phyloP scores from a whole-genome alignment of 2,888 invertebrate species.

The Trichopoda pennipes region DNA sequence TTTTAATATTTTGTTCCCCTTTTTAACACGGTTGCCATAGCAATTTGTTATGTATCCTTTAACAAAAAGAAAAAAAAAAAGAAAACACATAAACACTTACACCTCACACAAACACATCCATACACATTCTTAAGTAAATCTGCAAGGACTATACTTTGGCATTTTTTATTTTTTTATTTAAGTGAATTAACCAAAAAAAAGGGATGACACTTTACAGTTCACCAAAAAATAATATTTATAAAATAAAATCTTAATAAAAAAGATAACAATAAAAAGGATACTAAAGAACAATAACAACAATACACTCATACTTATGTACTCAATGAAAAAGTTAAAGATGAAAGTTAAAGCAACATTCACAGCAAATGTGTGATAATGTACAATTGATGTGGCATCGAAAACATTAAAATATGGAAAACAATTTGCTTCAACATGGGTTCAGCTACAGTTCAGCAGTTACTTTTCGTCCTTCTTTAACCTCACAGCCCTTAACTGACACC shows the following conservation, averaged over 20 bases:
- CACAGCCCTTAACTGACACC: too few relatives aligned
- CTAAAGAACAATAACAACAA: slow-evolving; percentile 42
- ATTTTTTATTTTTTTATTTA: slow-evolving; percentile 27
- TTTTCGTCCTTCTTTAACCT: too few relatives aligned
- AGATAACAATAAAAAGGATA: not conserved
- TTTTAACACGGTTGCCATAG: slow-evolving; percentile 66
- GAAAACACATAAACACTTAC: not conserved
- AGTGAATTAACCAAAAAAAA: slow-evolving; percentile 40
- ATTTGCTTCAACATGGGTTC: too few relatives aligned
- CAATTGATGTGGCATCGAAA: too few relatives aligned
- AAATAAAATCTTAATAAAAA: slow-evolving; percentile 45
- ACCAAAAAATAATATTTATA: slow-evolving; percentile 63
- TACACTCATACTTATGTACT: not conserved
- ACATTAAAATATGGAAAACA: too few relatives aligned
- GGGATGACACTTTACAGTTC: slow-evolving; percentile 65
- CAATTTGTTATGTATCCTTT: slow-evolving; percentile 65
- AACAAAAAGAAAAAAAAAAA: slow-evolving; percentile 40
- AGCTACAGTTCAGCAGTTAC: too few relatives aligned
- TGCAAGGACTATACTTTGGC: slow-evolving; percentile 5
- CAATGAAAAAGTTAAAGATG: too few relatives aligned
- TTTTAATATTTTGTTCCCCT: slow-evolving; percentile 19
- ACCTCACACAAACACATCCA: not conserved
- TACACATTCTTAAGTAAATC: slow-evolving; percentile 21
- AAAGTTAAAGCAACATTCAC: too few relatives aligned
- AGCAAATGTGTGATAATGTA: too few relatives aligned